Conservation (phyloP, 2,797 vertebrate genomes). For the Orestias chungarensis region DNA sequence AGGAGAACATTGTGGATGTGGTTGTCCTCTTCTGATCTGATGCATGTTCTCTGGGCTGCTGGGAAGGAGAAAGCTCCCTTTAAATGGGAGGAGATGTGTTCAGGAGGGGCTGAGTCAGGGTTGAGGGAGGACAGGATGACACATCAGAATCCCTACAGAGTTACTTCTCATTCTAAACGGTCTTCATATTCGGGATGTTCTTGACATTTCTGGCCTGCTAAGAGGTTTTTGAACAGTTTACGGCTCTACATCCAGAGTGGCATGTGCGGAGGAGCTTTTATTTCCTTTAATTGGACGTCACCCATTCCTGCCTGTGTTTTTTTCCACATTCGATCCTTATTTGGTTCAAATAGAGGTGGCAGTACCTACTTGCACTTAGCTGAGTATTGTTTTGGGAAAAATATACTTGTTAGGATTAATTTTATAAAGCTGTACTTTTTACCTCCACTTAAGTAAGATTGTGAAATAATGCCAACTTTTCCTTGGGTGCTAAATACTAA, state of each 20-base stretch:
- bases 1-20: constrained; percentile 23
- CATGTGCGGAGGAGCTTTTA: not conserved
- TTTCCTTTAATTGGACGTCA: too few relatives aligned
- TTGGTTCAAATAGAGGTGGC: too few relatives aligned
- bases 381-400: too few relatives aligned
- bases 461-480: too few relatives aligned
- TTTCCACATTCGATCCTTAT: too few relatives aligned
- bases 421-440: too few relatives aligned
- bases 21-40: constrained; percentile 19
- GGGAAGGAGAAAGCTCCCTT: not conserved
- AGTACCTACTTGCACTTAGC: too few relatives aligned
- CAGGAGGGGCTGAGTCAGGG: constrained; percentile 60
- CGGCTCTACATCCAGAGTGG: not conserved
- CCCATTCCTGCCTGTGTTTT: too few relatives aligned
- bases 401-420: too few relatives aligned
- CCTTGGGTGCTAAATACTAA: too few relatives aligned
- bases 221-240: not conserved
- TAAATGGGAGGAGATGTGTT: constrained; percentile 27
- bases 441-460: too few relatives aligned
- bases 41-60: not conserved
- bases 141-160: constrained; percentile 52
- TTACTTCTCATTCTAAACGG: constrained; percentile 14
- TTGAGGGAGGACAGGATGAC: constrained; percentile 61
- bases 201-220: not conserved
- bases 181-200: not conserved